Percentiles rank a stretch among this genome's conserved stretches.
phyloP scores from a whole-genome alignment of 2,797 vertebrate species.

The Pseudocheirus occidentalis region DNA sequence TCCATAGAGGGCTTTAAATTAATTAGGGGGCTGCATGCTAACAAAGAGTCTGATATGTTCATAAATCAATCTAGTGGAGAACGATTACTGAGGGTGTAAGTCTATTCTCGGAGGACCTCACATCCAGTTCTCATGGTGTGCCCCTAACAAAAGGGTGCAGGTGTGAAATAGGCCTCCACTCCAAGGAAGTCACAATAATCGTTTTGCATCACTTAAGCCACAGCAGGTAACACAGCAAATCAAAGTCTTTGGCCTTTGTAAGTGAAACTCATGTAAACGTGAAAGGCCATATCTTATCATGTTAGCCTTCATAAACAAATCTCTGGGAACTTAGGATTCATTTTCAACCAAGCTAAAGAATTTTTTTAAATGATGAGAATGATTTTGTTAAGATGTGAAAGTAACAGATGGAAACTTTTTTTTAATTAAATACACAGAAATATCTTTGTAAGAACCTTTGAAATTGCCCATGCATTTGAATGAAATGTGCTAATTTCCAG shows the following conservation, averaged over 20 bases:
- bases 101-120: constrained; percentile 85
- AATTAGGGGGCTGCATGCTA: constrained; percentile 90
- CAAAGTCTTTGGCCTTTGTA: constrained; percentile 87
- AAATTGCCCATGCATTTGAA: constrained; percentile 34
- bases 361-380: constrained; percentile 77
- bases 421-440: constrained; percentile 42
- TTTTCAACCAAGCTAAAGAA: constrained; percentile 81
- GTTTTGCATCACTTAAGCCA: constrained; percentile 88
- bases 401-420: constrained; percentile 67
- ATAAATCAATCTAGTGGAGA: constrained; percentile 86
- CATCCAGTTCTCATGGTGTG: constrained; percentile 83
- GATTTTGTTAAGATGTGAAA: constrained; percentile 59
- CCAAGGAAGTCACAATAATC: constrained; percentile 87
- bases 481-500: constrained; percentile 17
- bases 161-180: constrained; percentile 83
- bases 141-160: constrained; percentile 88
- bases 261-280: constrained; percentile 82
- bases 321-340: constrained; percentile 82
- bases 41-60: constrained; percentile 87
- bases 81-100: constrained; percentile 81
- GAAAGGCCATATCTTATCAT: constrained; percentile 79
- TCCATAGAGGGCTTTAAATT: constrained; percentile 91
- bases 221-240: constrained; percentile 88
- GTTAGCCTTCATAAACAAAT: constrained; percentile 88
- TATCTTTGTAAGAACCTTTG: constrained; percentile 48